Evolutionary conservation across 53 echinoderm and acorn worm species (phyloP).

Genomic region (Zoroaster sp.): DNA sequence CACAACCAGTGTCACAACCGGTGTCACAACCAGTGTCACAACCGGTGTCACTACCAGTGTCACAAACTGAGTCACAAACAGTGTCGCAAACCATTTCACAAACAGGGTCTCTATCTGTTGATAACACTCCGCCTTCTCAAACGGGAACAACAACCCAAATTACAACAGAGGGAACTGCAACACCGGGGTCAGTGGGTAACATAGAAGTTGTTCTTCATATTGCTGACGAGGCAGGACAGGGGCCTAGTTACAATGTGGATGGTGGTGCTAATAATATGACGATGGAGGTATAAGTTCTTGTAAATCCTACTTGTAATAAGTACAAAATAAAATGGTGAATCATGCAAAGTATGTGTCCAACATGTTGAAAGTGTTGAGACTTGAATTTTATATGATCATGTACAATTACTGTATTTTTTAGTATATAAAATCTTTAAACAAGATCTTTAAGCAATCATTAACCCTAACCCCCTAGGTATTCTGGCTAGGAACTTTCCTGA

Average conservation of each 20-base stretch:
- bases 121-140: background rate
- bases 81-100: background rate
- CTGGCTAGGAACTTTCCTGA: too few relatives aligned
- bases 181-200: conserved; percentile 10
- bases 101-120: too few relatives aligned
- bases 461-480: too few relatives aligned
- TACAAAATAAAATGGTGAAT: background rate
- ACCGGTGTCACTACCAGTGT: background rate
- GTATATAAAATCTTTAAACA: too few relatives aligned
- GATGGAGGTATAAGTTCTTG: background rate
- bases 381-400: too few relatives aligned
- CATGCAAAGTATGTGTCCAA: too few relatives aligned
- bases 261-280: background rate
- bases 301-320: background rate
- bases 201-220: background rate
- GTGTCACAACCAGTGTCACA: background rate
- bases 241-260: background rate
- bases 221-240: background rate
- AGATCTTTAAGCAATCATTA: too few relatives aligned
- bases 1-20: too few relatives aligned
- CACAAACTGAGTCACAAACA: background rate
- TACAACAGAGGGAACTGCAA: background rate
- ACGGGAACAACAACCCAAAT: background rate
- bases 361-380: too few relatives aligned
- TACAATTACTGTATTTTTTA: too few relatives aligned